Conservation (phyloP, 2,113 vertebrate genomes). For the Albula goreensis region DNA sequence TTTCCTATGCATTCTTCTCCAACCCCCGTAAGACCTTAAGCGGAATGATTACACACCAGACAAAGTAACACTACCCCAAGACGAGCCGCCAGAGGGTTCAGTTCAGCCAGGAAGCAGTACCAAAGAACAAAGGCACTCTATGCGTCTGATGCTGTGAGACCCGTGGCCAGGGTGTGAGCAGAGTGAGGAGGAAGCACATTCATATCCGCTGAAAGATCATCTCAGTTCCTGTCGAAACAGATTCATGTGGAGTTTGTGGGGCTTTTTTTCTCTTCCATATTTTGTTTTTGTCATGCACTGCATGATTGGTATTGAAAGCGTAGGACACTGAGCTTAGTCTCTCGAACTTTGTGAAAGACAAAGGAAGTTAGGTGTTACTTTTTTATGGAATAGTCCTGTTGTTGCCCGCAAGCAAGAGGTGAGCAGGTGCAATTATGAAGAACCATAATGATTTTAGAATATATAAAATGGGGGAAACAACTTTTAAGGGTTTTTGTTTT, state of each 20-base stretch:
- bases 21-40: conserved; percentile 81
- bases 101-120: conserved; percentile 75
- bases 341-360: not conserved
- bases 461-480: conserved; percentile 33
- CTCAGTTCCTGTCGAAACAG: conserved; percentile 41
- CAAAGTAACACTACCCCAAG: conserved; percentile 85
- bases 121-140: conserved; percentile 85
- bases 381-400: not conserved
- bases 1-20: not conserved
- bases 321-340: not conserved
- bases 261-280: conserved; percentile 7
- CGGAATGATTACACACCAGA: conserved; percentile 97
- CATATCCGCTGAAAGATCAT: conserved; percentile 51
- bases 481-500: conserved; percentile 51
- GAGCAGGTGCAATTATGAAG: conserved; percentile 32
- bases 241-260: conserved; percentile 54
- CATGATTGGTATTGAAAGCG: not conserved
- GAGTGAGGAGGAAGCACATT: conserved; percentile 8
- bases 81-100: conserved; percentile 78
- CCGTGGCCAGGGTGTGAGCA: not conserved
- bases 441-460: conserved; percentile 44
- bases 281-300: conserved; percentile 47
- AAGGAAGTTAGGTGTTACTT: not conserved
- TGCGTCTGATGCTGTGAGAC: conserved; percentile 85
- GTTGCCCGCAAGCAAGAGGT: not conserved